Evolutionary conservation across 2,113 vertebrate species (phyloP), one percentile per base, ranked within the genome.

Genomic region (Polypterus bichir): DNA sequence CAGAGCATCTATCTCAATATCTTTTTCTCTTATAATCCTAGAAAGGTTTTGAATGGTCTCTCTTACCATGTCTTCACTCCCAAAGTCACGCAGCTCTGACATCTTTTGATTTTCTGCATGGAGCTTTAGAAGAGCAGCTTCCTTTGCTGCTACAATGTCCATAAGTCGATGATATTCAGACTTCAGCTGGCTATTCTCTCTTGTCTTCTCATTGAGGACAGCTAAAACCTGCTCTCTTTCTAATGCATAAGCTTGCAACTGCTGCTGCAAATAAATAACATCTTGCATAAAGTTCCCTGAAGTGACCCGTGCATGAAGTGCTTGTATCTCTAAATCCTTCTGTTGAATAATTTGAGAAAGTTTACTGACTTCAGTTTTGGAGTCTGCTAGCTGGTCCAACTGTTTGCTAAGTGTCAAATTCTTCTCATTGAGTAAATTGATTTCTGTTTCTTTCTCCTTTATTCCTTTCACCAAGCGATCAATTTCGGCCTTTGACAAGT

Each of bases 31-130:
- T 74, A 99, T 97, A 66, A 99, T 97, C 53, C 94, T 86, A 1
- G 96, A 98, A 54, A 98, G 76, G 75, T 99, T 99, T 79, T 99
- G 95, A 73, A 99, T 87, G 49, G 96, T 97, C 78, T 99, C 95
- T 72, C 88, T 86, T 70, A 91, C 92, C 96, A 99, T 99, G 7
- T 97, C 96, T 8, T 94, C 90, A 73, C 89, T 89, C 47, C 89
- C 92, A 0, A 83, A 89, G 66, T 97, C 94, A 51, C 82, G 83
- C 68, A 81, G 81, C 7, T 64, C 79, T 5, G 79, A 86, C 57
- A 99, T 70, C 9, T 82, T 90, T 47, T 86, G 85, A 71, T 95
- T 97, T 72, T 99, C 95, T 59, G 96, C 93, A 66, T 97, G 94
- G 3, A 97, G 71, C 66, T 92, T 93, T 7, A 81, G 61, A 49